These are phyloP conservation scores for Oligia fasciuncula DNA, from an alignment of 2,888 invertebrate species.

Conservation along the genomic window DNA sequence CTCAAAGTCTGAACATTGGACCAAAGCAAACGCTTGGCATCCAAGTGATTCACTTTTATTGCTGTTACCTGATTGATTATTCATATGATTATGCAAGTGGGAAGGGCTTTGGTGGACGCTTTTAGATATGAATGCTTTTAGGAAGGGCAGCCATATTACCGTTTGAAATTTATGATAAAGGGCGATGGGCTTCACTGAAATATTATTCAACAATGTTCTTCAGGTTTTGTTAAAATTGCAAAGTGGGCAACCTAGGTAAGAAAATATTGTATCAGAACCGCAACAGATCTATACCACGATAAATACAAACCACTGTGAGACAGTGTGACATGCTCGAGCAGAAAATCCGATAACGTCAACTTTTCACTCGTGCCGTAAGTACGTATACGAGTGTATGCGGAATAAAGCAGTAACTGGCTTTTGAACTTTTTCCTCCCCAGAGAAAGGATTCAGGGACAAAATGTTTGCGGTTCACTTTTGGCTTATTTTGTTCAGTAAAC, in stretches of 20 bases:
- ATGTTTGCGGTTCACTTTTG: slow-evolving; percentile 68
- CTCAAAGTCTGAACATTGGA: slow-evolving; percentile 35
- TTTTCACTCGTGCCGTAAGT: slow-evolving; percentile 67
- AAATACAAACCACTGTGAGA: slow-evolving; percentile 46
- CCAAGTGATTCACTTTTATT: slow-evolving; percentile 59
- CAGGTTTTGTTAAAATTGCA: slow-evolving; percentile 12
- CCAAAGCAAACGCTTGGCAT: slow-evolving; percentile 45
- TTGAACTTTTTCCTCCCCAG: slow-evolving; percentile 66
- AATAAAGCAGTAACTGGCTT: slow-evolving; percentile 67
- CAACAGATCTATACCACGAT: slow-evolving; percentile 49
- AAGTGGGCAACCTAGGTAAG: slow-evolving; percentile 10
- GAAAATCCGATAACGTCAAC: slow-evolving; percentile 69
- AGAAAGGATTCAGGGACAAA: slow-evolving; percentile 68
- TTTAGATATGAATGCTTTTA: slow-evolving; percentile 52
- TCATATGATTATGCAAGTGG: slow-evolving; percentile 57
- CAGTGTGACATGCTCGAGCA: slow-evolving; percentile 54
- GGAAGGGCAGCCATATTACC: slow-evolving; percentile 19
- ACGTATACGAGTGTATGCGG: slow-evolving; percentile 52
- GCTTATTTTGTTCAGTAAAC: slow-evolving; percentile 64
- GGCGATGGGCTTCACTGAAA: neutral
- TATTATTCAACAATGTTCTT: slow-evolving; percentile 15
- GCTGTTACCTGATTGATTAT: slow-evolving; percentile 61
- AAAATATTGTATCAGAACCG: slow-evolving; percentile 30
- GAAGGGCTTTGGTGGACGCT: slow-evolving; percentile 23
- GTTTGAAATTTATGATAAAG: slow-evolving; percentile 28